Conservation (phyloP, 2,888 invertebrate genomes). For the Carcina quercana region DNA sequence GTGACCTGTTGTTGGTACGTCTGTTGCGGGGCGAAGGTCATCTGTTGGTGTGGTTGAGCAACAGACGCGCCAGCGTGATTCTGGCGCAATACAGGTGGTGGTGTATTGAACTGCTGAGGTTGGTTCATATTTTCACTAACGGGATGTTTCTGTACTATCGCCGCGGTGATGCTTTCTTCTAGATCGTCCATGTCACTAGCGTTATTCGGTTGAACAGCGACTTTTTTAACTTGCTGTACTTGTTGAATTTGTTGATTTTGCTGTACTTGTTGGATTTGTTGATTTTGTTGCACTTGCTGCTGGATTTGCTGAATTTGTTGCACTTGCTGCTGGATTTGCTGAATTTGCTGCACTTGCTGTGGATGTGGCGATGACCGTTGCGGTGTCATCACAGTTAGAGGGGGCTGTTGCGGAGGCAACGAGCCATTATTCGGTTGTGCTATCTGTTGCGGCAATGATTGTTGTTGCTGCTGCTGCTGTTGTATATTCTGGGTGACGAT, state of each 20-base stretch:
- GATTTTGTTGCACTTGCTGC: conserved; percentile 14
- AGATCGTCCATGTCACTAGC: conserved; percentile 68
- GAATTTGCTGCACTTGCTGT: conserved; percentile 27
- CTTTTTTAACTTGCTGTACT: conserved; percentile 49
- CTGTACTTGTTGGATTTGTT: conserved; percentile 4
- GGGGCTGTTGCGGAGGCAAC: conserved; percentile 44
- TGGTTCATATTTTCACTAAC: conserved; percentile 35
- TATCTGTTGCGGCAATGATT: conserved; percentile 37
- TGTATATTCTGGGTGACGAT: conserved; percentile 46
- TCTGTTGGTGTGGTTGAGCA: conserved; percentile 29
- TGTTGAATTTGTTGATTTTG: conserved; percentile 32
- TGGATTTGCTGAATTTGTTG: conserved; percentile 30
- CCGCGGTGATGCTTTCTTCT: conserved; percentile 70
- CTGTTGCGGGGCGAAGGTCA: conserved; percentile 41
- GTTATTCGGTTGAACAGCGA: conserved; percentile 59
- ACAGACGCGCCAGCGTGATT: conserved; percentile 23
- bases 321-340: conserved; percentile 36
- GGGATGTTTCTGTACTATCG: conserved; percentile 57
- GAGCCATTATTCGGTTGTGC: conserved; percentile 40
- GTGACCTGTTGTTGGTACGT: conserved; percentile 33
- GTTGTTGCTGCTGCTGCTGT: conserved; percentile 23
- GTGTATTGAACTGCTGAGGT: conserved; percentile 44
- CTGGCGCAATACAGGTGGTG: conserved; percentile 38
- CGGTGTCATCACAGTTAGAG: conserved; percentile 31
- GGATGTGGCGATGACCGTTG: conserved; percentile 39